Evolutionary conservation across 2,888 invertebrate species (phyloP), one percentile per base, ranked within the genome.

Genomic region (Nudaria mundana): DNA sequence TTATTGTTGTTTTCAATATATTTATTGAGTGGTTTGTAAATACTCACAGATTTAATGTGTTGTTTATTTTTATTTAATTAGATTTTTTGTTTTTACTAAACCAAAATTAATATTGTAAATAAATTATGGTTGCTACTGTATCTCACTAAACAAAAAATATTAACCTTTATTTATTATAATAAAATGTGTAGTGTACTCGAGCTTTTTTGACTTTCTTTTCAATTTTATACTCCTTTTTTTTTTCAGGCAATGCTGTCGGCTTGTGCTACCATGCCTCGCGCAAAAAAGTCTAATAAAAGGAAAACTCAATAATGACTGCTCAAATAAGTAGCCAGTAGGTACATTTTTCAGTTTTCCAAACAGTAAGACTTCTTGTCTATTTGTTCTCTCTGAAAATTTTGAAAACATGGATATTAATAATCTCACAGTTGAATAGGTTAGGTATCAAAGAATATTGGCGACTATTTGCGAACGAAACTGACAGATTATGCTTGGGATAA

Each of bases 231-330:
- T 70, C 56, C 56, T 80, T 89, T 81, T 82, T n/a, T 26, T 81
- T 91, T 92, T 68, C 90, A 93, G 93, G 91, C 92, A 76, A 84
- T 90, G 81, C 85, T 90, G 83, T 84, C 91, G 71, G 92, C 91
- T 71, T 92, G 91, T 78, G 93, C 93, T 71, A 94, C 94, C 59
- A 89, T 94, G 59, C 94, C 94, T 58, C 91, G 94, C 76, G 91
- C 90, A 87, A 93, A 93, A 90, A 93, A 93, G 81, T 79, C 92
- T 48, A 91, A 89, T 75, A 94, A 94, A 90, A 92, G 94, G 89
- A 93, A 93, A 90, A 91, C 87, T 38, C 86, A 86, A 69, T 87
- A 81, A 64, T 56, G 54, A 44, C 40, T 53, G 56, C 39, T 37
- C 48, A 53, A 62, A 58, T 56, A 63, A 58, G 40, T 58, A 54